A percentile compares a stretch with the other conserved stretches of the same genome.
phyloP scores from a whole-genome alignment of 1,140 invertebrate species.

The Propsilocerus akamusi region DNA sequence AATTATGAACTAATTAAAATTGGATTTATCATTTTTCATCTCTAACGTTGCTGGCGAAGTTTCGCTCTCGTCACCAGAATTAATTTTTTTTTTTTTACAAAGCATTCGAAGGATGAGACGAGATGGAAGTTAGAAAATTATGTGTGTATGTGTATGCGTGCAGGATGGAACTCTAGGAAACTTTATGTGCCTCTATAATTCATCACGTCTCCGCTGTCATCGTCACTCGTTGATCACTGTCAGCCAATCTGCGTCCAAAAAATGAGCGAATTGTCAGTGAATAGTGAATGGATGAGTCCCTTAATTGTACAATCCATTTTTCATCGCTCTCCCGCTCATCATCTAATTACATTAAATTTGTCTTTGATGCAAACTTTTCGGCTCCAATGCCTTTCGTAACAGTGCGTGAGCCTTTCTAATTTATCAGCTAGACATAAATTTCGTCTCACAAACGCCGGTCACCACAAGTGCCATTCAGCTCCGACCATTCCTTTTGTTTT shows the following conservation, averaged over 20 bases:
- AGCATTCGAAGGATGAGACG: too few species aligned
- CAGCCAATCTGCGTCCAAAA: neutral
- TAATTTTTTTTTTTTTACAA: too few species aligned
- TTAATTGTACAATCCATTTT: neutral
- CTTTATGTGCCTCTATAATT: neutral
- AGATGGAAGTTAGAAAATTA: too few species aligned
- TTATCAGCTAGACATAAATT: slow-evolving; percentile 10
- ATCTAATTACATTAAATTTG: neutral
- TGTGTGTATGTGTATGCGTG: too few species aligned
- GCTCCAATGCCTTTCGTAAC: neutral
- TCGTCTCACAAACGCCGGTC: slow-evolving; percentile 12
- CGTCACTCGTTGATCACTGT: too few species aligned
- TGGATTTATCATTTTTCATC: neutral
- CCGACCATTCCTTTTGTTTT: slow-evolving; percentile 9
- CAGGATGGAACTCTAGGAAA: neutral
- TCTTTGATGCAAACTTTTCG: neutral
- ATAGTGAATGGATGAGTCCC: slow-evolving; percentile 1
- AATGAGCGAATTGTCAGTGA: too few species aligned
- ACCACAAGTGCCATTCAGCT: slow-evolving; percentile 6
- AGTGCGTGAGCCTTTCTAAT: neutral
- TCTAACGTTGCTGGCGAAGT: too few species aligned
- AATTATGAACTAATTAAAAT: slow-evolving; percentile 4
- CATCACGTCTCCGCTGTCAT: neutral
- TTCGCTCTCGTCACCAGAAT: too few species aligned
- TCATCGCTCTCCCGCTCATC: neutral